Base-by-base conservation (phyloP, 1,140 invertebrate species). In the Leptopilina boulardi region DNA sequence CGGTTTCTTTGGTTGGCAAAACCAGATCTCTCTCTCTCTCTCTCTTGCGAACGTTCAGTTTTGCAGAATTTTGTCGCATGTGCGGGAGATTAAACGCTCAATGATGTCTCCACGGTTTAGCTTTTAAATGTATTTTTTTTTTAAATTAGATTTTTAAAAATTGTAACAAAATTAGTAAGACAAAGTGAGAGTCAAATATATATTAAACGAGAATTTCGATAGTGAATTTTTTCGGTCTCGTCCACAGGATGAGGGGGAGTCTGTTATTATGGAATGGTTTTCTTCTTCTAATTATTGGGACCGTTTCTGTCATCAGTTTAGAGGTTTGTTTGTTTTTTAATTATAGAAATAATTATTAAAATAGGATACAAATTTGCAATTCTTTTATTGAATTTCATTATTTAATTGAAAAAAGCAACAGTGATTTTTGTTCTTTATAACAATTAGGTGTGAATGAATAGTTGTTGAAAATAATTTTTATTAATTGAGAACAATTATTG, bases 281-380 rank as follows among this genome's bases (percentile, higher is more conserved):
- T 26, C 72, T 83, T 13, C 21, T 83, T 76, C 74, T 85, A 51
- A 56, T 85, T 73, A 77, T 70, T 30, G 76, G 74, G 9, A 51
- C 70, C 47, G 51, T 59, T 74, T 66, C 83, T 56, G 83, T 80
- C 19, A 70, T 42, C 42, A 80, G 79, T 9, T 78, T 41, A n/a
- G 82, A 82, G 83, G 85, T 85, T 72, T 81, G 84, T 77, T 30
- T 72, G 19, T 30, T 41, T 4, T 3, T 30, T 30, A 30, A 30
- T 30, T 30, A 3, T 5, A 30, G 26, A 5, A 30, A 30, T 30
- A 30, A 30, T 30, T n/a, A n/a, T n/a, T n/a, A n/a, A 5, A 30
- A 30, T 30, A 3, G 26, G 2, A 30, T 30, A 3, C 26, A 30
- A 30, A 38, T 38, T 38, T 38, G n/a, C n/a, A n/a, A n/a, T n/a